Evolutionary conservation across 2,888 invertebrate genomes (phyloP).

Genomic region (Epirrhoe alternata): DNA sequence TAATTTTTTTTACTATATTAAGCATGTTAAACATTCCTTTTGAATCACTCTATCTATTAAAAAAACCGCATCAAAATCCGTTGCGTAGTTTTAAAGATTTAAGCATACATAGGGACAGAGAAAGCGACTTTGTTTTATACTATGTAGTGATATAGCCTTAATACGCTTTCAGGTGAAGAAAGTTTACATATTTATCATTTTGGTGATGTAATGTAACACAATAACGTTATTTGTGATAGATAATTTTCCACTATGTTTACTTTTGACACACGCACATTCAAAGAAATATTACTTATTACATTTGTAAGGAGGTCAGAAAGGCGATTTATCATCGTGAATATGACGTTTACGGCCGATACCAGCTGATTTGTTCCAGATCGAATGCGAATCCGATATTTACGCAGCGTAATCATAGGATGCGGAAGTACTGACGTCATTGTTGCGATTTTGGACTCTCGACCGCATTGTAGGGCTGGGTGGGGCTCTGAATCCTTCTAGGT

Average conservation of each 20-base stretch:
- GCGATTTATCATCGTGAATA: conserved; percentile 68
- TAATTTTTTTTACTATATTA: too few species aligned
- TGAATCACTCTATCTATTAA: too few species aligned
- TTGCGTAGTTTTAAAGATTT: too few species aligned
- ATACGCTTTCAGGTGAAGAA: too few species aligned
- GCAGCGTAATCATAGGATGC: conserved; percentile 56
- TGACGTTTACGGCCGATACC: conserved; percentile 67
- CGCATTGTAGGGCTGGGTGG: conserved; percentile 25
- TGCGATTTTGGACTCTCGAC: conserved; percentile 30
- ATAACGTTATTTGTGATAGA: neutral
- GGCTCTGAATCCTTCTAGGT: conserved; percentile 1
- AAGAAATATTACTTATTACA: conserved; percentile 50
- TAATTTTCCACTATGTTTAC: conserved; percentile 43
- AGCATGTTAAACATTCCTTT: too few species aligned
- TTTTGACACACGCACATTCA: conserved; percentile 43
- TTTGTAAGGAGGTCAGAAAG: conserved; percentile 66
- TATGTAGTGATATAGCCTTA: neutral
- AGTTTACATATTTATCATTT: neutral
- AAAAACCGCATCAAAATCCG: too few species aligned
- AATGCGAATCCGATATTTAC: conserved; percentile 69
- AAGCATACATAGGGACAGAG: too few species aligned
- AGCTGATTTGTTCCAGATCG: conserved; percentile 71
- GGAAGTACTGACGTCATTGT: conserved; percentile 49
- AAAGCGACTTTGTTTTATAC: too few species aligned
- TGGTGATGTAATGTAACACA: neutral